Evolutionary conservation across 2,113 vertebrate genomes (phyloP).

Genomic region (Gobiocypris rarus): DNA sequence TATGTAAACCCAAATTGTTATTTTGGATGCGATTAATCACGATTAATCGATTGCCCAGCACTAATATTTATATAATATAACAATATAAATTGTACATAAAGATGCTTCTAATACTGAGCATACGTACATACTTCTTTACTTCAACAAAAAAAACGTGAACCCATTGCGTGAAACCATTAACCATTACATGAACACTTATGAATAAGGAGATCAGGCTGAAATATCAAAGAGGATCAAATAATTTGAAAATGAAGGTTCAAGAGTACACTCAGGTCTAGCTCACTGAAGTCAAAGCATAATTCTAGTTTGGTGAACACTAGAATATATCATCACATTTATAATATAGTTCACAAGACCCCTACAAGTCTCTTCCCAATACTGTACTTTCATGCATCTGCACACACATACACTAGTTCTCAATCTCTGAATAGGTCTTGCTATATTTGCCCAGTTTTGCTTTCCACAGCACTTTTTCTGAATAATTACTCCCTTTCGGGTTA

Average conservation of each 20-base stretch:
- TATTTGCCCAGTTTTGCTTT: slow-evolving; percentile 29
- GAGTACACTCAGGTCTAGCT: background rate
- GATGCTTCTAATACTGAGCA: background rate
- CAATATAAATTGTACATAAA: background rate
- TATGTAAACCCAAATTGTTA: too few relatives aligned
- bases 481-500: slow-evolving; percentile 16
- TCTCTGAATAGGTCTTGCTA: slow-evolving; percentile 35
- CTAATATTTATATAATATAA: too few relatives aligned
- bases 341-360: background rate
- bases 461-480: slow-evolving; percentile 29
- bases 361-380: background rate
- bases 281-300: background rate
- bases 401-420: background rate
- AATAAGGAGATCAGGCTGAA: background rate
- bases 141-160: background rate
- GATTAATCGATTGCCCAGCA: too few relatives aligned
- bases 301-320: background rate
- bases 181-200: background rate
- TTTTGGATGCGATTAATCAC: too few relatives aligned
- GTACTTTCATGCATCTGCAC: background rate
- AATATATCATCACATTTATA: slow-evolving; percentile 15
- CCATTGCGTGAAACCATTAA: background rate
- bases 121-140: background rate
- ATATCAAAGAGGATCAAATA: background rate
- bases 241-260: background rate